Conservation (phyloP, 2,888 invertebrate species). For the Sepioteuthis lessoniana region DNA sequence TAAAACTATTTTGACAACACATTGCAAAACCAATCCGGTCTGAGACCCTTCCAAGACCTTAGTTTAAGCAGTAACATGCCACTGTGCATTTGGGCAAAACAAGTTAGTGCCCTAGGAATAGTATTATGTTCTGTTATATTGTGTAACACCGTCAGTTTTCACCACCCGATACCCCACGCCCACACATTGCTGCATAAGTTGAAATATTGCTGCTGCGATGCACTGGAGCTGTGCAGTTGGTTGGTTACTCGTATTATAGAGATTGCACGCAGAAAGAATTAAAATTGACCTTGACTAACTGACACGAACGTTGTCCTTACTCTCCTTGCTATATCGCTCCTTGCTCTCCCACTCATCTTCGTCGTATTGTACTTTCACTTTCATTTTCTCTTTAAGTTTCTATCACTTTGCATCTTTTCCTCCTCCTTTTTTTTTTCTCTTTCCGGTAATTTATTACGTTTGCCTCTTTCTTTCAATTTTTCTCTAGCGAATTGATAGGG, state of each 20-base stretch:
- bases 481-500: no score
- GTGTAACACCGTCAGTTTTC: background rate
- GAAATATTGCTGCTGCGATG: background rate
- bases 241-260: slow-evolving; percentile 23
- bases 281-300: slow-evolving; percentile 33
- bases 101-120: slow-evolving; percentile 33
- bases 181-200: background rate
- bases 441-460: no score
- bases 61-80: slow-evolving; percentile 33
- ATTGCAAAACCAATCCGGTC: slow-evolving; percentile 15
- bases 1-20: slow-evolving; percentile 21
- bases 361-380: background rate
- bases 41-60: background rate
- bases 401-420: background rate
- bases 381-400: background rate
- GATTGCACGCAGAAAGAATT: slow-evolving; percentile 3
- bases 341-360: background rate
- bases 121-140: background rate
- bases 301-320: background rate
- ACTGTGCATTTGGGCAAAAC: background rate
- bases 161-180: background rate
- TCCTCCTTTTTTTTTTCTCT: background rate
- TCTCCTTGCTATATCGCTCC: background rate
- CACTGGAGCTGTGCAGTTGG: slow-evolving; percentile 20
- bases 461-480: no score